Percentiles rank a stretch among this genome's conserved stretches.
Conservation (phyloP, 1,140 invertebrate species). For the Trichoplusia ni region DNA sequence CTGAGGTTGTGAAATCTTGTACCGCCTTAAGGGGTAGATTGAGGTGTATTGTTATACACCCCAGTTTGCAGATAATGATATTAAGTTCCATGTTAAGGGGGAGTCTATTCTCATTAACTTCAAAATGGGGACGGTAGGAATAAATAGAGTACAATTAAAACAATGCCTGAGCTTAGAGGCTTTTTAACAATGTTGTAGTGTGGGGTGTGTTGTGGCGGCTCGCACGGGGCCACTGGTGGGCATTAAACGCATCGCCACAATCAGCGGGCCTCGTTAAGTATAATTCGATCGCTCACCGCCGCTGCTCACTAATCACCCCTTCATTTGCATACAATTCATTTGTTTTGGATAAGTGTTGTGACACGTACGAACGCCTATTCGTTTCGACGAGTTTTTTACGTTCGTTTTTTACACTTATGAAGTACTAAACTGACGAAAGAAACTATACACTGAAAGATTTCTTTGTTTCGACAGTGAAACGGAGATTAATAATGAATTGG, state of each 20-base stretch:
- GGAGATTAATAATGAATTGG: neutral
- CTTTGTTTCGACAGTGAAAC: neutral
- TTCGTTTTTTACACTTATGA: neutral
- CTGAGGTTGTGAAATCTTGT: too few species aligned
- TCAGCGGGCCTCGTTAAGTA: conserved; percentile 53
- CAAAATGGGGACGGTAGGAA: too few species aligned
- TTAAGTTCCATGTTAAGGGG: too few species aligned
- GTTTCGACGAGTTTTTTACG: neutral
- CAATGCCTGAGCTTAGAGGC: too few species aligned
- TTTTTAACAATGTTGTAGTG: too few species aligned
- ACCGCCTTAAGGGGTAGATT: too few species aligned
- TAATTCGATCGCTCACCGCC: conserved; percentile 52
- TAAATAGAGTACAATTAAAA: too few species aligned
- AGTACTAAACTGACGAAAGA: too few species aligned
- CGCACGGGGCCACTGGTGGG: neutral
- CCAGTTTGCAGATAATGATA: neutral
- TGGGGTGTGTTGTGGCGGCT: neutral
- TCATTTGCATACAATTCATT: conserved; percentile 67
- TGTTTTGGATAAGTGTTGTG: conserved; percentile 45
- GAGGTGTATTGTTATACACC: too few species aligned
- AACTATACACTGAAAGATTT: neutral
- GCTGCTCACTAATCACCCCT: conserved; percentile 59
- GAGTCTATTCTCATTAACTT: too few species aligned
- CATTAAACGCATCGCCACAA: conserved; percentile 38
- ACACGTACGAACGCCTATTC: neutral